Conservation (phyloP, 2,797 vertebrate genomes). For the Galagoides demidoff region DNA sequence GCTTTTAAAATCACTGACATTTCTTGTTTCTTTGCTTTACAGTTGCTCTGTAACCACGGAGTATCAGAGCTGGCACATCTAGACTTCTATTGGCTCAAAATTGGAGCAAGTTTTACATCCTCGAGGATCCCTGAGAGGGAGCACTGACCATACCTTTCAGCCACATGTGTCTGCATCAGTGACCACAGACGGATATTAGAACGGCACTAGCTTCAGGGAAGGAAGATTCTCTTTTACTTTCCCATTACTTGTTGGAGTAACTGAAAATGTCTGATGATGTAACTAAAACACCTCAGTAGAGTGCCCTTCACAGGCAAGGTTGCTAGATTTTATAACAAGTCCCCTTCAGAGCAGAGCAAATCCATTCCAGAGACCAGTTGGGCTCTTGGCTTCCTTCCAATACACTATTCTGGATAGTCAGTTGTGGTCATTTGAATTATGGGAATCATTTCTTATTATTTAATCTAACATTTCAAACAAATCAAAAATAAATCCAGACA, state of each 20-base stretch:
- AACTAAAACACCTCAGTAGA: neutral
- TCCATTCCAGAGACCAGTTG: neutral
- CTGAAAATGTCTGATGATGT: neutral
- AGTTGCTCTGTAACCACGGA: neutral
- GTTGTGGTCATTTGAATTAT: neutral
- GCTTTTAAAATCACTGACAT: neutral
- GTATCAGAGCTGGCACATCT: neutral
- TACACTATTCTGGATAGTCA: neutral
- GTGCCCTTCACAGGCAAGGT: neutral
- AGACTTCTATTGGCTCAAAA: neutral
- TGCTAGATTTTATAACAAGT: neutral
- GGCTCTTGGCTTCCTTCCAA: neutral
- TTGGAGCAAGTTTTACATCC: neutral
- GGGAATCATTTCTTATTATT: neutral
- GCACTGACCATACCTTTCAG: neutral
- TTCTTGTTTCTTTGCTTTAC: slow-evolving; percentile 39
- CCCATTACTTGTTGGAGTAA: neutral
- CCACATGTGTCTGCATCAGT: neutral
- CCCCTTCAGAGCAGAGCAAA: neutral
- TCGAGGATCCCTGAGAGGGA: slow-evolving; percentile 3
- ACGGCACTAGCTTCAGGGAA: neutral
- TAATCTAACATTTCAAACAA: slow-evolving; percentile 28
- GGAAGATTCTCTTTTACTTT: neutral
- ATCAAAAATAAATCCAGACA: neutral
- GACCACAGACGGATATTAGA: neutral